Percentiles rank a stretch among this genome's conserved stretches.
Evolutionary conservation across 2,113 vertebrate genomes (phyloP).

Genomic region (Upupa epops): DNA sequence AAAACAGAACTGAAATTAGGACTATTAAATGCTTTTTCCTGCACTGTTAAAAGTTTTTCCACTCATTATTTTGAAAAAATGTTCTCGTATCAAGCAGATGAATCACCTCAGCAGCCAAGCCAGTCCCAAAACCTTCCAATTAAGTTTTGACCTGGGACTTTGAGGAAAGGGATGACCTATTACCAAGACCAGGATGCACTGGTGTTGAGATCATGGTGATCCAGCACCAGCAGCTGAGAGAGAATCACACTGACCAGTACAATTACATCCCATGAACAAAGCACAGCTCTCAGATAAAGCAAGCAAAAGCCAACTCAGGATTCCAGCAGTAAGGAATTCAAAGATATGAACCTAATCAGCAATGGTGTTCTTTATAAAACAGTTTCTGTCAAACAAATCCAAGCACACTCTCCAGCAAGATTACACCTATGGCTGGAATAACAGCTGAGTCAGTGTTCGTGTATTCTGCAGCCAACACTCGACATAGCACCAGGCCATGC

Average conservation of each 20-base stretch:
- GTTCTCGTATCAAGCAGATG: neutral
- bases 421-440: neutral
- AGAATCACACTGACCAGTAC: neutral
- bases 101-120: neutral
- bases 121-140: neutral
- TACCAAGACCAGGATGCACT: neutral
- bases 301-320: neutral
- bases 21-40: no score
- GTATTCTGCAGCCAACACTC: neutral
- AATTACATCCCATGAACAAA: neutral
- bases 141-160: accelerated
- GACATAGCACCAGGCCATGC: neutral
- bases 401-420: accelerated
- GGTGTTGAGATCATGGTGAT: accelerated
- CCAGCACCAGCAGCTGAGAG: neutral
- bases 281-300: neutral
- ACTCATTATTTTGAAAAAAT: neutral
- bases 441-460: neutral
- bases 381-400: conserved; percentile 15
- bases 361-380: neutral
- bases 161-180: neutral
- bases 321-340: neutral
- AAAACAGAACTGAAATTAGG: neutral
- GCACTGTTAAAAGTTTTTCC: neutral
- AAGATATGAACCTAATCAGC: neutral